Evolutionary conservation across 2,113 vertebrate species (phyloP).

Genomic region (Caretta caretta): DNA sequence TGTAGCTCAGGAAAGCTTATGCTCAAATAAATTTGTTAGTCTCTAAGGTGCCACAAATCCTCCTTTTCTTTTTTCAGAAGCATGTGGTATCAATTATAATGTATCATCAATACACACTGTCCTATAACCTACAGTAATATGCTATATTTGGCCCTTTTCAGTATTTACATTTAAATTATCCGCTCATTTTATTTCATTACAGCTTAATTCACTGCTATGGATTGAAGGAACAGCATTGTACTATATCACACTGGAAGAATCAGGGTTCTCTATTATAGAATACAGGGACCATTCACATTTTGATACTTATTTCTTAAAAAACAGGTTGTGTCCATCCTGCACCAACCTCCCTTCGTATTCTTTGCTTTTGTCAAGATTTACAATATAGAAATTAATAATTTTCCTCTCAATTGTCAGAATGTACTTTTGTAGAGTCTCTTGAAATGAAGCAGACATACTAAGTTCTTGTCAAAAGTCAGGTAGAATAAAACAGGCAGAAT

Average conservation of each 20-base stretch:
- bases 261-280: not conserved
- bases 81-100: not conserved
- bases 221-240: not conserved
- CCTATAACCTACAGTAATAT: not conserved
- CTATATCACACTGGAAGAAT: not conserved
- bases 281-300: not conserved
- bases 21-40: no score
- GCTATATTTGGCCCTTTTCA: not conserved
- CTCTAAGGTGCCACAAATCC: no score
- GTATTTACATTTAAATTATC: not conserved
- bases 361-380: not conserved
- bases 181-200: not conserved
- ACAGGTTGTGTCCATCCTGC: rapidly evolving
- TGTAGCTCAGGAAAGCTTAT: no score
- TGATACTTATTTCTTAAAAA: not conserved
- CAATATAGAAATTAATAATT: not conserved
- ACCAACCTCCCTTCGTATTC: not conserved
- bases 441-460: not conserved
- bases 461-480: not conserved
- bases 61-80: not conserved
- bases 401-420: not conserved
- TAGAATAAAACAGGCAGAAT: not conserved
- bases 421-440: not conserved
- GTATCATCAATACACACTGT: not conserved
- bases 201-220: not conserved